phyloP scores from a whole-genome alignment of 2,888 invertebrate genomes.

The Molorchus minor region DNA sequence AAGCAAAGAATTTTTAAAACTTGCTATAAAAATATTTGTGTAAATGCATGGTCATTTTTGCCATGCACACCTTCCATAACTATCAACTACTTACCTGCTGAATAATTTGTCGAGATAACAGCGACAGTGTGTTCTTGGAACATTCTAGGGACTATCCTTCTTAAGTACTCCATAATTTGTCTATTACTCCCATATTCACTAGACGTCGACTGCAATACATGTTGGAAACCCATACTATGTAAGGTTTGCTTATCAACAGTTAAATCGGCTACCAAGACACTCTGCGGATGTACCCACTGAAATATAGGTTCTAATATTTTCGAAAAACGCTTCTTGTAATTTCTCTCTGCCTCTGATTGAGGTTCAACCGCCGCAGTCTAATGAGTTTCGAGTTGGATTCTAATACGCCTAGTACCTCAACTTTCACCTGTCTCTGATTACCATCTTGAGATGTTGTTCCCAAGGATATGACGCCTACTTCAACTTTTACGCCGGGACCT shows the following conservation, averaged over 20 bases:
- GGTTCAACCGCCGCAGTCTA: constrained; percentile 86
- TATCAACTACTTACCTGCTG: constrained; percentile 68
- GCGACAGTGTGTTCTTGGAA: constrained; percentile 87
- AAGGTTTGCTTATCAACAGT: constrained; percentile 85
- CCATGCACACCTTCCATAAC: no score
- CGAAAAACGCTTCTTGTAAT: constrained; percentile 80
- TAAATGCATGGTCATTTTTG: no score
- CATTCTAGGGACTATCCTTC: constrained; percentile 88
- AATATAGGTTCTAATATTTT: constrained; percentile 83
- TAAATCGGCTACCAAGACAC: constrained; percentile 81
- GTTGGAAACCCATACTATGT: constrained; percentile 79
- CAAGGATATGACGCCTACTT: constrained; percentile 85
- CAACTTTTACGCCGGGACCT: constrained; percentile 75
- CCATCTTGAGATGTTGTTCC: constrained; percentile 84
- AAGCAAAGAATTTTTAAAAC: no score
- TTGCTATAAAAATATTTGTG: no score
- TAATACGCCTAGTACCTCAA: constrained; percentile 85
- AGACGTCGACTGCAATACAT: constrained; percentile 72
- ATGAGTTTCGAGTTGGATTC: constrained; percentile 78
- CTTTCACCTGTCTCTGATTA: constrained; percentile 76
- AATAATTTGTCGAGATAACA: constrained; percentile 84
- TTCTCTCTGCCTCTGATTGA: constrained; percentile 78
- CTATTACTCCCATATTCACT: constrained; percentile 61
- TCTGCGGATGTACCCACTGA: constrained; percentile 82
- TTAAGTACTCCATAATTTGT: constrained; percentile 84